Base-by-base conservation (phyloP, 2,888 invertebrate genomes). In the Caenorhabditis uteleia region DNA sequence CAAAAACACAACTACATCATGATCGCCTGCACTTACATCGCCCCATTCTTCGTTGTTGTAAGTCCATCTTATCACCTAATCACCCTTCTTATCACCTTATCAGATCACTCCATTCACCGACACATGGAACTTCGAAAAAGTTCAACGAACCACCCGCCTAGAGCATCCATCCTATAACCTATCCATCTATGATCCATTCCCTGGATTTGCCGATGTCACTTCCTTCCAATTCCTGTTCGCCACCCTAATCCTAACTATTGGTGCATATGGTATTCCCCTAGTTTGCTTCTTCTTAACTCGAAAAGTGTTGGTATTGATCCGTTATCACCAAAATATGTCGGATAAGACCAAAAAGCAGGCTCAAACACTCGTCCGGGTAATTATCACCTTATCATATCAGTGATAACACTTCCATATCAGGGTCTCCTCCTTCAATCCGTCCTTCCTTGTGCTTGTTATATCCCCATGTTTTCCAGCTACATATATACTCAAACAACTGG, bases 131-230 rank as follows among this genome's bases (percentile, higher is more conserved):
- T 62, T 62, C 25, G 38, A 34, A 21, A 1, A 31, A 4, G 56
- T 56, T 5, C 56, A 46, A 5, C 23, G 3, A 23, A 20, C 29
- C 2, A 56, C 51, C 18, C 14, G 38, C 2, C 16, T 25, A 0
- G 62, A 62, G 27, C 62, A 62, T 40, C 56, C 56, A 10, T 39
- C 51, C 6, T 62, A 62, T 27, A 34, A 62, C 25, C 42, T 62
- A 7, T 48, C 56, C 2, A 36, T 44, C 26, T 62, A 62, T 27
- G 42, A 12, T 6, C 38, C 44, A 4, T 62, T 36, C 18, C 23
- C 62, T 20, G 62, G 62, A 6, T 62, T 62, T n/a, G 21, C 36
- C 0, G 46, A 62, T 34, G 36, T 47, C 14, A 23, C 20, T 26
- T 51, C 27, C 27, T 23, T 47, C 25, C 62, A 56, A 31, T 62